These are phyloP conservation scores for Caenorhabditis panamensis DNA, from an alignment of 2,888 invertebrate genomes.

Conservation along the genomic window DNA sequence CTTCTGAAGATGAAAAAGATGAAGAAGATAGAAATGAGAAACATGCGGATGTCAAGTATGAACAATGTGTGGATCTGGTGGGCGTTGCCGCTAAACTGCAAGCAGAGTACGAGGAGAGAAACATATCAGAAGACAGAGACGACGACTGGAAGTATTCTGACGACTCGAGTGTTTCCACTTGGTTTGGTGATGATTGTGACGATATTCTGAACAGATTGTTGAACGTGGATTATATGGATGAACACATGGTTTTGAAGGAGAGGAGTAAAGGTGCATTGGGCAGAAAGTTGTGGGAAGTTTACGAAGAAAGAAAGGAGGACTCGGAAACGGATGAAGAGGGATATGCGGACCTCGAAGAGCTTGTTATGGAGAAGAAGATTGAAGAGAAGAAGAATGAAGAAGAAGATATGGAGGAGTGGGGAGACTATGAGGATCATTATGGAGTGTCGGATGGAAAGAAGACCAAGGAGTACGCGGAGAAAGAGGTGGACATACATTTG, in stretches of 20 bases:
- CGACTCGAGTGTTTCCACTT: slow-evolving; percentile 36
- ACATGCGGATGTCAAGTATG: neutral
- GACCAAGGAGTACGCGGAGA: neutral
- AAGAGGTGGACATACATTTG: neutral
- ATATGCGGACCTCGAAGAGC: neutral
- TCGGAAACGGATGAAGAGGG: slow-evolving; percentile 21
- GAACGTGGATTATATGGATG: slow-evolving; percentile 38
- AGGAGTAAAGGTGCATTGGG: slow-evolving; percentile 37
- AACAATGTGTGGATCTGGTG: slow-evolving; percentile 7
- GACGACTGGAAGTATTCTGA: slow-evolving; percentile 51
- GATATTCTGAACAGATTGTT: slow-evolving; percentile 35
- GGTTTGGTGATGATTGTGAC: slow-evolving; percentile 35
- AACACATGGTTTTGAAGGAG: slow-evolving; percentile 39
- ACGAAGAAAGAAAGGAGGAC: neutral
- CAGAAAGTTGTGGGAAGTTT: slow-evolving; percentile 15
- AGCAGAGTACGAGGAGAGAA: neutral
- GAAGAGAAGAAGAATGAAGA: neutral
- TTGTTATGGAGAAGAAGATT: neutral
- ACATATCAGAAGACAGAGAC: neutral
- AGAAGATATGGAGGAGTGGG: neutral
- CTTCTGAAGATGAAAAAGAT: slow-evolving; percentile 28
- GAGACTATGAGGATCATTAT: neutral
- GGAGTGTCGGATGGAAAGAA: slow-evolving; percentile 23
- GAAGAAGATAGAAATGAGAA: neutral
- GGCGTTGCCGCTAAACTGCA: slow-evolving; percentile 23